A percentile compares a stretch with the other conserved stretches of the same genome.
Evolutionary conservation across 2,797 vertebrate genomes (phyloP).

Genomic region (Phrynocephalus forsythii): DNA sequence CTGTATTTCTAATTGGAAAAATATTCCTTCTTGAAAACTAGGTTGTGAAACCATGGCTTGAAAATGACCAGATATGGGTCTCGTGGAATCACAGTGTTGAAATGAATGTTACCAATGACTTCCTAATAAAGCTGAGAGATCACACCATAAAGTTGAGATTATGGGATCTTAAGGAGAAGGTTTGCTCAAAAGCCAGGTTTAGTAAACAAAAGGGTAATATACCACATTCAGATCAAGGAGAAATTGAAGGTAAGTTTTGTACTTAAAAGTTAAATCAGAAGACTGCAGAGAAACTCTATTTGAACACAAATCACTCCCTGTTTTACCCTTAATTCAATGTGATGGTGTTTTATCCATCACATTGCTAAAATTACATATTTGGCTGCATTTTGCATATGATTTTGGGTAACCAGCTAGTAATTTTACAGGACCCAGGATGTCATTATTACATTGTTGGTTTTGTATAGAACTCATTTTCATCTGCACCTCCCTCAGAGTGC

Average conservation of each 20-base stretch:
- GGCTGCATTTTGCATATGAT: not conserved
- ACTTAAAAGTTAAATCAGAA: not conserved
- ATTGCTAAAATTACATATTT: not conserved
- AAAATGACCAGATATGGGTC: constrained; percentile 83
- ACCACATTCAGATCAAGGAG: constrained; percentile 48
- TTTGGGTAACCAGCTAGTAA: not conserved
- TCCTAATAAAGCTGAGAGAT: constrained; percentile 79
- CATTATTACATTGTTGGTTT: not conserved
- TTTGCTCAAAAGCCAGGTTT: constrained; percentile 74
- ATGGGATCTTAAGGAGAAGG: constrained; percentile 81
- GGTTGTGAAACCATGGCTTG: constrained; percentile 81
- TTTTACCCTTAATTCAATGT: not conserved
- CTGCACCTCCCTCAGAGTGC: no score
- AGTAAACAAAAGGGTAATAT: constrained; percentile 66
- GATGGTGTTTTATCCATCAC: not conserved
- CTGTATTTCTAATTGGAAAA: not conserved
- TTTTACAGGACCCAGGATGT: not conserved
- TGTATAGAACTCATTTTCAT: not conserved
- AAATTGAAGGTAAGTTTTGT: constrained; percentile 56
- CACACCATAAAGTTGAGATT: constrained; percentile 82
- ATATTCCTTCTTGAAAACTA: constrained; percentile 47
- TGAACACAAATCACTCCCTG: not conserved
- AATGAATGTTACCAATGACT: constrained; percentile 76
- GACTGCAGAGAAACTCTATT: not conserved
- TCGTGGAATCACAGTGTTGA: constrained; percentile 80